phyloP scores from a whole-genome alignment of 2,888 invertebrate species.

The Drepanosiphum platanoidis region DNA sequence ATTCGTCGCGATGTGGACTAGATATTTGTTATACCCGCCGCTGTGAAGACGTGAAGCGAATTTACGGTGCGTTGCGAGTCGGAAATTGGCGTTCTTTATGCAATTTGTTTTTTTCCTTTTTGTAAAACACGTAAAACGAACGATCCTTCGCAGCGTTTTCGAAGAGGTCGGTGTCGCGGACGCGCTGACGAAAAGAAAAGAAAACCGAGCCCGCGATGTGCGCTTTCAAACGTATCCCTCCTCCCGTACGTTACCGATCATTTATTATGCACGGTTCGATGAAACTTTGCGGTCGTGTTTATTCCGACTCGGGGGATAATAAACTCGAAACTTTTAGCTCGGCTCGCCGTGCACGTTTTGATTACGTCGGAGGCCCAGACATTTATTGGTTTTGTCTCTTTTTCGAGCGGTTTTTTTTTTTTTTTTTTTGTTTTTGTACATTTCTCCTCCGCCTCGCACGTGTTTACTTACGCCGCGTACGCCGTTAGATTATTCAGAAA shows the following conservation, averaged over 20 bases:
- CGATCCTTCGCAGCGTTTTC: background rate
- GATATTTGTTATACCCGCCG: too few relatives aligned
- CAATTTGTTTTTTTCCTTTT: too few relatives aligned
- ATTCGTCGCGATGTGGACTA: too few relatives aligned
- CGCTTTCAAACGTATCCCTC: background rate
- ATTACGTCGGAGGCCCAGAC: background rate
- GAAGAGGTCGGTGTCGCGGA: background rate
- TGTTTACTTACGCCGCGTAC: constrained; percentile 7
- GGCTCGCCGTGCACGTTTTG: background rate
- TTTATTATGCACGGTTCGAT: constrained; percentile 20
- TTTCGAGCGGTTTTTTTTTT: background rate
- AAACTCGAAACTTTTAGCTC: constrained; percentile 1
- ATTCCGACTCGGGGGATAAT: constrained; percentile 25
- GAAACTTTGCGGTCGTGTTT: constrained; percentile 37
- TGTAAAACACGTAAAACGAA: too few relatives aligned
- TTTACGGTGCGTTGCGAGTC: too few relatives aligned
- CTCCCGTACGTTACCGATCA: constrained; percentile 1
- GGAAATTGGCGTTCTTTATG: too few relatives aligned
- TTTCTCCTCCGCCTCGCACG: background rate
- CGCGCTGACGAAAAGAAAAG: background rate
- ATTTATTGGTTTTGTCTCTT: constrained; percentile 19
- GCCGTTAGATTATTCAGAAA: background rate
- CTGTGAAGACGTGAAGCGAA: too few relatives aligned
- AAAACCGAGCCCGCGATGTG: background rate
- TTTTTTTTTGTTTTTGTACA: background rate